Percentiles rank a stretch among this genome's conserved stretches.
Conservation (phyloP, 2,797 vertebrate species). For the Melanotaenia maccullochi region DNA sequence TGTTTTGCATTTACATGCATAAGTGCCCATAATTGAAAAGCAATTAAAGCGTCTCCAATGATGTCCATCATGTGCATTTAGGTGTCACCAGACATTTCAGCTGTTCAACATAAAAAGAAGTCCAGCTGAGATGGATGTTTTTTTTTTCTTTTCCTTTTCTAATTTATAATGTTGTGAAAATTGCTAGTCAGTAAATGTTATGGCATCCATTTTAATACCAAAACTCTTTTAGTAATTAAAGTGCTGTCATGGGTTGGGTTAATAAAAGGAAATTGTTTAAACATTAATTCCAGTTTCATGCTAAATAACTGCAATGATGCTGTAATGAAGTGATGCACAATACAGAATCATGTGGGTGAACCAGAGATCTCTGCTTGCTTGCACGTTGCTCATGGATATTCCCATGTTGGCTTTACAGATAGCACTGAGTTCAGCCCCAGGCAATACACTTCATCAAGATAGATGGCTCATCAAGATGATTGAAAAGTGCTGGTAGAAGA, state of each 20-base stretch:
- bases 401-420: slow-evolving; percentile 36
- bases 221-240: neutral
- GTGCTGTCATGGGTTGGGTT: slow-evolving; percentile 11
- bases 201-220: slow-evolving; percentile 2
- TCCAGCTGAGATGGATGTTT: neutral
- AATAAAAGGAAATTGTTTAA: slow-evolving; percentile 5
- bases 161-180: neutral
- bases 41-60: slow-evolving; percentile 23
- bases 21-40: slow-evolving; percentile 15
- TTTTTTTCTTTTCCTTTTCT: neutral
- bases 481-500: slow-evolving; percentile 45
- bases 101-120: neutral
- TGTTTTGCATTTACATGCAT: neutral
- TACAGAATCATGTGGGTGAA: neutral
- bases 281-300: slow-evolving; percentile 18
- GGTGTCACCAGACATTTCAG: slow-evolving; percentile 7
- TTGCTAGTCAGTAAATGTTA: neutral
- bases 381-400: slow-evolving; percentile 24
- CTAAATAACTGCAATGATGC: slow-evolving; percentile 3
- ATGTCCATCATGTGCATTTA: slow-evolving; percentile 19
- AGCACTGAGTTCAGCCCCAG: slow-evolving; percentile 32
- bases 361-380: slow-evolving; percentile 21
- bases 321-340: slow-evolving; percentile 3
- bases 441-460: slow-evolving; percentile 21
- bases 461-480: slow-evolving; percentile 48